Conservation (phyloP, 1,140 invertebrate genomes). For the Procambarus clarkii region DNA sequence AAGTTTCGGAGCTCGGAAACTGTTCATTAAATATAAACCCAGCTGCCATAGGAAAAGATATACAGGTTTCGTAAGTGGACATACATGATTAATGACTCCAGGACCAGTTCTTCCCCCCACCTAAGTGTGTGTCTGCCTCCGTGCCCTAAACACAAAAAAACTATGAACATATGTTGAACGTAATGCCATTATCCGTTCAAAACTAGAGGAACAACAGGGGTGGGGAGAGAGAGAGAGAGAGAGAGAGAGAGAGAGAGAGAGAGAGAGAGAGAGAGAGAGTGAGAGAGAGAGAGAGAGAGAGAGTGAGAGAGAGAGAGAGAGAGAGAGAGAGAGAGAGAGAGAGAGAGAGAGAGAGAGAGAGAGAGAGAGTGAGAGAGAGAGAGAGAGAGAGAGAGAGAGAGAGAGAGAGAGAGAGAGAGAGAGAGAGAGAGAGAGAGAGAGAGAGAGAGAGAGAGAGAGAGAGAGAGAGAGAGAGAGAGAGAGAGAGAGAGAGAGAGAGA, state of each 20-base stretch:
- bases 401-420: neutral
- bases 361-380: neutral
- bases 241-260: neutral
- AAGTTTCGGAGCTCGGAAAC: no score
- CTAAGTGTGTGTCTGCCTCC: no score
- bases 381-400: neutral
- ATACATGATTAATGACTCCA: no score
- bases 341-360: neutral
- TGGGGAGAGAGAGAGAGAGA: neutral
- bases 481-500: constrained; percentile 4
- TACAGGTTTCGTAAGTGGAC: no score
- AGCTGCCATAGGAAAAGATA: no score
- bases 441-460: neutral
- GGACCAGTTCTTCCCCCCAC: no score
- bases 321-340: neutral
- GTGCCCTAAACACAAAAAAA: no score
- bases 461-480: neutral
- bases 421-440: neutral
- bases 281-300: neutral
- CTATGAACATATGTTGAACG: no score
- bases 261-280: neutral
- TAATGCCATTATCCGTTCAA: no score
- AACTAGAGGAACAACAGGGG: no score
- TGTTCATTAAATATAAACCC: no score
- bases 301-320: neutral